Conservation (phyloP, 2,797 vertebrate species). For the Acanthopagrus latus region DNA sequence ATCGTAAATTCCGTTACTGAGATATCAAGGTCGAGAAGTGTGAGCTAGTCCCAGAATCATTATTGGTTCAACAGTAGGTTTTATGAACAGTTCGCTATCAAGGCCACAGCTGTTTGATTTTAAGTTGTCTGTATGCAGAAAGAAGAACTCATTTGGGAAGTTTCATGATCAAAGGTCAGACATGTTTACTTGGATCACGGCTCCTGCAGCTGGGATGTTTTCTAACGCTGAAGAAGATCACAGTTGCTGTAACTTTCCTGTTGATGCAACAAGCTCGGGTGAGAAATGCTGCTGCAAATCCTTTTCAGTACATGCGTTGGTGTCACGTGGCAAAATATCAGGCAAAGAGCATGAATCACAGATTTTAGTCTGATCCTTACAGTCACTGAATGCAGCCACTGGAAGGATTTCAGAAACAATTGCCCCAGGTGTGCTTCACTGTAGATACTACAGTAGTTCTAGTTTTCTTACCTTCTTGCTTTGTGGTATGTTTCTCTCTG, state of each 20-base stretch:
- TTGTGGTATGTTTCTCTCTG: conserved; percentile 59
- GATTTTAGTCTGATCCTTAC: background rate
- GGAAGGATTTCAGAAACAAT: conserved; percentile 40
- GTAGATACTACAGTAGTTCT: conserved; percentile 38
- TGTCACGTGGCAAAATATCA: conserved; percentile 7
- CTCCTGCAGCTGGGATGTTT: conserved; percentile 20
- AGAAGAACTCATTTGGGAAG: background rate
- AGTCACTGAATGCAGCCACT: conserved; percentile 7
- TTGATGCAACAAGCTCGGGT: conserved; percentile 8
- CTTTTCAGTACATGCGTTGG: conserved; percentile 9
- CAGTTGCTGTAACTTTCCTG: conserved; percentile 13
- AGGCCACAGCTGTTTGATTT: conserved; percentile 19
- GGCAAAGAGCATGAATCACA: conserved; percentile 1
- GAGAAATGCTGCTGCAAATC: conserved; percentile 28
- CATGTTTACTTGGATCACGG: background rate
- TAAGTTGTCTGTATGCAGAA: conserved; percentile 19
- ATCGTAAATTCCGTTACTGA: conserved; percentile 1
- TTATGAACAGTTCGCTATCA: background rate
- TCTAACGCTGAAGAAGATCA: conserved; percentile 6
- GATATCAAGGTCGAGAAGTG: background rate
- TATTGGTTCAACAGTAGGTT: conserved; percentile 15
- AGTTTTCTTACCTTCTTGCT: conserved; percentile 57
- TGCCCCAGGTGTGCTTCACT: conserved; percentile 40
- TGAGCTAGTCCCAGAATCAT: background rate
- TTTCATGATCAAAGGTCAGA: conserved; percentile 18